A percentile compares a stretch with the other conserved stretches of the same genome.
phyloP scores from a whole-genome alignment of 2,113 vertebrate species.

The Chlorodrepanis virens region DNA sequence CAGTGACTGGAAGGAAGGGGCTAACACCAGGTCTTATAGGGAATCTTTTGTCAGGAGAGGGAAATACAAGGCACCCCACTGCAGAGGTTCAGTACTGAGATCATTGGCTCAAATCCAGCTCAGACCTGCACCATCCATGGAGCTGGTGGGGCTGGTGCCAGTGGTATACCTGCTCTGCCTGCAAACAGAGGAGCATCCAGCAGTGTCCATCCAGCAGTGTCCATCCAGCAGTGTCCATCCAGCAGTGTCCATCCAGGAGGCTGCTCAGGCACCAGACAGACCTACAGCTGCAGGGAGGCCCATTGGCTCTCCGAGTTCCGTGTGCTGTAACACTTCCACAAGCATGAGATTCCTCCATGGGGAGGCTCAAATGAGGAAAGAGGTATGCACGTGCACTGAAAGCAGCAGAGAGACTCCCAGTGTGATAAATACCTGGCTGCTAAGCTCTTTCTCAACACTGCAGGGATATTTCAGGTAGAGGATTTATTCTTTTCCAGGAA shows the following conservation, averaged over 20 bases:
- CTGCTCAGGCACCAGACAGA: background rate
- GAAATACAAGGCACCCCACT: background rate
- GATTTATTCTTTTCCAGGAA: background rate
- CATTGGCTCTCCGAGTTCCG: fast-evolving
- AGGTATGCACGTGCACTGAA: background rate
- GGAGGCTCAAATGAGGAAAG: background rate
- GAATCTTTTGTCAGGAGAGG: background rate
- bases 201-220: background rate
- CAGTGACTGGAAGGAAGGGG: background rate
- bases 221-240: background rate
- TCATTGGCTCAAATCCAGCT: background rate
- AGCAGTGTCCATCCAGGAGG: background rate
- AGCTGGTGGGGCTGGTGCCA: background rate
- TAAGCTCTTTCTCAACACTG: background rate
- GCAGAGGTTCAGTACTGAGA: background rate
- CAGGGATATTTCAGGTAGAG: background rate
- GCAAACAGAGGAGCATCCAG: background rate
- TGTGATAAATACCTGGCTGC: background rate
- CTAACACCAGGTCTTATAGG: background rate
- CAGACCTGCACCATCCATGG: background rate
- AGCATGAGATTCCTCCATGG: background rate
- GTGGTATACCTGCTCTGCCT: background rate
- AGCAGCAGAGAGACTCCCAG: background rate
- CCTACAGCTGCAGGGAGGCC: background rate
- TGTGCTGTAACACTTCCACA: background rate